Base-by-base conservation (phyloP, 1,140 invertebrate genomes). In the Hermatobates lingyangjiaoensis region DNA sequence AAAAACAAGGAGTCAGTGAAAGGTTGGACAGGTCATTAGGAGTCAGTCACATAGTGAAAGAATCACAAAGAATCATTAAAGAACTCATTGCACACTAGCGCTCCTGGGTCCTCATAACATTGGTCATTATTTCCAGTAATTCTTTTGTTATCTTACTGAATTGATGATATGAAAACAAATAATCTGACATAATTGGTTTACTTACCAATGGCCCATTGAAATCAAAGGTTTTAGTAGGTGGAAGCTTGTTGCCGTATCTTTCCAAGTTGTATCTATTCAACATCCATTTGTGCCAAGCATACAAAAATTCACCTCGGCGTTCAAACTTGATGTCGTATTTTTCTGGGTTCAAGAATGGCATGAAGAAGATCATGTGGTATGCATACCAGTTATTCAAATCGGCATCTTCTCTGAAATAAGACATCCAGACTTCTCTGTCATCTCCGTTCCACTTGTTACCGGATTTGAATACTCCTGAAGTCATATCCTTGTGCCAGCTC, bases 191-290 rank as follows among this genome's bases (percentile, higher is more conserved):
- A n/a, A n/a, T n/a, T n/a, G 15, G 7, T 34, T 7, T 7, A 34
- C 39, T 42, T 42, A 42, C 39, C 39, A 42, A 14, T 42, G 14
- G 14, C 39, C 21, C 21, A 46, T 12, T 7, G 20, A 18, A 74
- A 53, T 72, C 69, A 56, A 79, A 65, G 10, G 68, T 62, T 7
- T 71, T 66, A 51, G 81, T 71, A 54, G 76, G 72, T 24, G 71
- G 74, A 18, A 77, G 59, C 39, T 71, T 71, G 52, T 79, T 74
- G 3, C 76, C 74, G 27, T 81, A 57, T 57, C 78, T 72, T 62
- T 83, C 79, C 60, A 81, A 61, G 53, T 80, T 74, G 64, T 80
- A 82, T 56, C 76, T 74, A 27, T 68, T 63, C 45, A 80, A 52
- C 1, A 81, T 46, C 61, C 26, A 27, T 20, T 46, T 46, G 45